Evolutionary conservation across 1,140 invertebrate species (phyloP).

Genomic region (Homalodisca vitripennis): DNA sequence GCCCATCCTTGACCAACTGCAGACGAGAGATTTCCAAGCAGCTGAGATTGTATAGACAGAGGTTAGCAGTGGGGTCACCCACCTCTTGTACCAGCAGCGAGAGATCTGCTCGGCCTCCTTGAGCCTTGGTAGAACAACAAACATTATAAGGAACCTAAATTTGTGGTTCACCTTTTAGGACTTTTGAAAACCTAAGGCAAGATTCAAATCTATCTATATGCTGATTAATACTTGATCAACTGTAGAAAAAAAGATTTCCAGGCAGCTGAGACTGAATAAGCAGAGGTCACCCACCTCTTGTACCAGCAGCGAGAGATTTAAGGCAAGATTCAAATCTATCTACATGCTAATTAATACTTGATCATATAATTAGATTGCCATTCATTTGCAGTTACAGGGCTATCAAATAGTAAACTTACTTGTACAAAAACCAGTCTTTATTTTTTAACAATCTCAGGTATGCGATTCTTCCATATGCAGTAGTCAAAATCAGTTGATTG

Average conservation of each 20-base stretch:
- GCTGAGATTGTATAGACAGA: constrained; percentile 8
- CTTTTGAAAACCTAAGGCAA: neutral
- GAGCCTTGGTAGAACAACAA: neutral
- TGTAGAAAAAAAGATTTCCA: neutral
- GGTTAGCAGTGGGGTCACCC: neutral
- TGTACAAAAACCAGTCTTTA: no score
- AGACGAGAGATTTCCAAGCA: neutral
- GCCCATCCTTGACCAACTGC: constrained; percentile 12
- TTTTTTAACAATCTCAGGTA: no score
- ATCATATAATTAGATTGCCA: no score
- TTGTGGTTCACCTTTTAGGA: no score
- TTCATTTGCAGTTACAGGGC: no score
- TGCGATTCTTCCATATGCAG: no score
- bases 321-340: no score
- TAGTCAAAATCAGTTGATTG: no score
- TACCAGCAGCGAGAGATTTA: neutral
- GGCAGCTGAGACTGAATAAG: neutral
- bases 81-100: neutral
- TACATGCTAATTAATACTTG: no score
- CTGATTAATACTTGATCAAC: neutral
- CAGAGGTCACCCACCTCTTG: neutral
- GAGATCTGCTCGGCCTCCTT: neutral
- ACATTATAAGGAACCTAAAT: neutral
- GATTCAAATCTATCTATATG: no score
- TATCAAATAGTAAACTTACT: no score